Evolutionary conservation across 2,888 invertebrate species (phyloP).

Genomic region (Notodonta dromedarius): DNA sequence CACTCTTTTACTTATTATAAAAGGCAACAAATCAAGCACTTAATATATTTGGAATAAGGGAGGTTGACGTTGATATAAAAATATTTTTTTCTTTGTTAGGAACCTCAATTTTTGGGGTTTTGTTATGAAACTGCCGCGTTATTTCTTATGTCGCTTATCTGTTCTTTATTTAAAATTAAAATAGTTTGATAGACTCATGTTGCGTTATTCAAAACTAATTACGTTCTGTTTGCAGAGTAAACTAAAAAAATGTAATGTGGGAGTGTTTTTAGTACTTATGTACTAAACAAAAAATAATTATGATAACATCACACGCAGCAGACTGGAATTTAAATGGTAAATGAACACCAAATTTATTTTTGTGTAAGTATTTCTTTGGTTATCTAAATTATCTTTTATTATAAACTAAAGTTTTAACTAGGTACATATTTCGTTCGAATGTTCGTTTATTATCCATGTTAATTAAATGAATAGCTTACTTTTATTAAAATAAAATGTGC

Average conservation of each 20-base stretch:
- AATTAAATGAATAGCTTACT: too few species aligned
- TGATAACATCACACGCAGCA: too few species aligned
- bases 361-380: too few species aligned
- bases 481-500: too few species aligned
- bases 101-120: slow-evolving; percentile 1
- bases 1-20: slow-evolving; percentile 46
- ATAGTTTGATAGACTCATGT: too few species aligned
- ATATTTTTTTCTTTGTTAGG: slow-evolving; percentile 8
- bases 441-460: neutral
- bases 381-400: neutral
- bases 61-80: slow-evolving; percentile 17
- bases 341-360: too few species aligned
- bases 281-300: too few species aligned
- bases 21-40: slow-evolving; percentile 61
- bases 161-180: neutral
- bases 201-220: neutral
- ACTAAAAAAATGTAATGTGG: too few species aligned
- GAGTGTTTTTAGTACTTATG: too few species aligned
- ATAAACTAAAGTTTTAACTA: neutral
- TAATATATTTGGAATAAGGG: slow-evolving; percentile 36
- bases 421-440: neutral
- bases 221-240: neutral
- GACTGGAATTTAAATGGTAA: too few species aligned
- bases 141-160: neutral
- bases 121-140: neutral